Evolutionary conservation across 35 echinoderm and acorn worm species (phyloP).

Genomic region (Antedon bifida): DNA sequence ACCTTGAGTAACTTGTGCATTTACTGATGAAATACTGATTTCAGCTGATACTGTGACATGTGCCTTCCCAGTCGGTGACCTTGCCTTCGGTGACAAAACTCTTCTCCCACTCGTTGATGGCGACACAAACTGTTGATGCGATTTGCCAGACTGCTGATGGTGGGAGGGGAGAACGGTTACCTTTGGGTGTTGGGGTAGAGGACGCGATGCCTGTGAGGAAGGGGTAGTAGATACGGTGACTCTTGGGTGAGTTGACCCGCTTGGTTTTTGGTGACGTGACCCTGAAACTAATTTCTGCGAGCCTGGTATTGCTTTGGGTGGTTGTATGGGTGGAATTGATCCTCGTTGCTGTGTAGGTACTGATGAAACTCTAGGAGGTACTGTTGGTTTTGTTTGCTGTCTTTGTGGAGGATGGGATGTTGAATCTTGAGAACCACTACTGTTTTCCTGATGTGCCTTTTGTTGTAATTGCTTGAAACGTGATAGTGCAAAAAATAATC

Average conservation of each 20-base stretch:
- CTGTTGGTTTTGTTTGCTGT: not conserved
- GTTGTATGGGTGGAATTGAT: not conserved
- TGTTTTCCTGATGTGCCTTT: constrained; percentile 44
- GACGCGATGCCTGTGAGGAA: not conserved
- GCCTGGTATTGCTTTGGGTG: constrained; percentile 14
- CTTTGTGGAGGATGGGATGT: not conserved
- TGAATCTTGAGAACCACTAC: not conserved
- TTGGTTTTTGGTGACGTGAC: not conserved
- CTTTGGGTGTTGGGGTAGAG: not conserved
- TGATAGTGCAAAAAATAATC: constrained; percentile 88
- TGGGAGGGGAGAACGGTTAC: not conserved
- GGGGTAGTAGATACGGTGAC: constrained; percentile 3
- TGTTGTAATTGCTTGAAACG: constrained; percentile 86
- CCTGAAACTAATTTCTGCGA: constrained; percentile 1
- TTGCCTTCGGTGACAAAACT: constrained; percentile 7
- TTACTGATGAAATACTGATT: not conserved
- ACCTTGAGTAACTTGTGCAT: not conserved
- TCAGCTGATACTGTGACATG: constrained; percentile 8
- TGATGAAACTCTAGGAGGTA: not conserved
- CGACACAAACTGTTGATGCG: constrained; percentile 15
- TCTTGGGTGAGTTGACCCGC: constrained; percentile 13
- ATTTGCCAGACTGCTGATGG: constrained; percentile 13
- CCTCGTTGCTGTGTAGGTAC: not conserved
- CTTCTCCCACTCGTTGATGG: constrained; percentile 17
- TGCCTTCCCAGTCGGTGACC: constrained; percentile 3